These are phyloP conservation scores for Barypeithes pellucidus DNA, from an alignment of 2,888 invertebrate species.

Conservation along the genomic window DNA sequence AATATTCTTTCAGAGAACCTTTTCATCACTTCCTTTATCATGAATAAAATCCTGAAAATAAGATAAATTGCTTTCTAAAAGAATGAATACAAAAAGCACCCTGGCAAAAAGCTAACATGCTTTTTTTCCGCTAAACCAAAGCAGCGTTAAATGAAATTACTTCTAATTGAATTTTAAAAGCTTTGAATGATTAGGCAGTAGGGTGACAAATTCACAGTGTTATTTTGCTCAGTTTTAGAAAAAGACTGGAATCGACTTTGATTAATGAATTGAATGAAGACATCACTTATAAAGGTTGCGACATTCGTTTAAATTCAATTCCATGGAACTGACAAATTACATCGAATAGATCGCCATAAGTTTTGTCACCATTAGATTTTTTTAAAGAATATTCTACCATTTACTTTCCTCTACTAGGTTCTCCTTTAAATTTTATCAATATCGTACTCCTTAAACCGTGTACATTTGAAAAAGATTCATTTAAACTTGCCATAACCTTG, in stretches of 20 bases:
- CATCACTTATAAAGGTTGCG: slow-evolving; percentile 59
- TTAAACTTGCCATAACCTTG: no score
- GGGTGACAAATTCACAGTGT: slow-evolving; percentile 57
- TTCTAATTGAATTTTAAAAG: slow-evolving; percentile 53
- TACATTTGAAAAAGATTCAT: no score
- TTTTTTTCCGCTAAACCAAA: slow-evolving; percentile 35
- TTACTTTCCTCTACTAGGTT: no score
- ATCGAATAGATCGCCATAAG: slow-evolving; percentile 12
- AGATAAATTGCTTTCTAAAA: slow-evolving; percentile 38
- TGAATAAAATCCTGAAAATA: slow-evolving; percentile 27
- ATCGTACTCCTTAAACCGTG: no score
- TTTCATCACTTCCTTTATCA: background rate
- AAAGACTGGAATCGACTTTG: slow-evolving; percentile 60
- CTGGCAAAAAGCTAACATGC: slow-evolving; percentile 38
- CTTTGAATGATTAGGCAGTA: slow-evolving; percentile 57
- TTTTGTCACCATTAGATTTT: no score
- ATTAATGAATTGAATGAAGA: slow-evolving; percentile 64
- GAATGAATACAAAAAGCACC: slow-evolving; percentile 28
- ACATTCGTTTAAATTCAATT: slow-evolving; percentile 62
- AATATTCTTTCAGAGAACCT: background rate
- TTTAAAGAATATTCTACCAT: no score
- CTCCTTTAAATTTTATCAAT: no score
- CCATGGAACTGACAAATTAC: slow-evolving; percentile 36
- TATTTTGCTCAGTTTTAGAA: slow-evolving; percentile 49
- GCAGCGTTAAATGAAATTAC: slow-evolving; percentile 46